These are phyloP conservation scores for Drosophila ercepeae DNA, from an alignment of 1,140 invertebrate species.

Conservation along the genomic window DNA sequence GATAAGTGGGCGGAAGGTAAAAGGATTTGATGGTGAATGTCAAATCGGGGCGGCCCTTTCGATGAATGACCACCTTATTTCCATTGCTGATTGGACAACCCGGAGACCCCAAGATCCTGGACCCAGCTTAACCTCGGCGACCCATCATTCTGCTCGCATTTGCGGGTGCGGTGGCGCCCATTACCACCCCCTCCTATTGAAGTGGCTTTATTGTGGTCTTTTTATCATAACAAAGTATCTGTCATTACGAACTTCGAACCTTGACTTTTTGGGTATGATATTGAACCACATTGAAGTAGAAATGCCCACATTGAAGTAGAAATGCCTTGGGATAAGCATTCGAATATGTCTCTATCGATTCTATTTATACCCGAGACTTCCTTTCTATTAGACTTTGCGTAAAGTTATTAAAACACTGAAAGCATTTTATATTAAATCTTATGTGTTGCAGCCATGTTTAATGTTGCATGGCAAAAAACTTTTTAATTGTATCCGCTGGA, in stretches of 20 bases:
- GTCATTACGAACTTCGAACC: not conserved
- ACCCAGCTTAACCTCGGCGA: not conserved
- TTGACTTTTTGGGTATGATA: not conserved
- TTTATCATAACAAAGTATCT: not conserved
- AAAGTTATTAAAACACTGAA: not conserved
- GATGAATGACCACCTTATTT: not conserved
- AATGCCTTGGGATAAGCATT: no score
- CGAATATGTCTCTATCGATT: no score
- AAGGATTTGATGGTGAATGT: not conserved
- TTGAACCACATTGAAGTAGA: not conserved
- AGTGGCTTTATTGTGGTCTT: not conserved
- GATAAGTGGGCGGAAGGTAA: not conserved
- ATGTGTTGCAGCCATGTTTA: not conserved
- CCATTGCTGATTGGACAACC: constrained; percentile 1
- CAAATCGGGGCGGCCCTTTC: not conserved
- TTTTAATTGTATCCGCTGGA: constrained; percentile 39
- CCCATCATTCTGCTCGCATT: not conserved
- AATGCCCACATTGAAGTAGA: no score
- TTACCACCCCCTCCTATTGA: not conserved
- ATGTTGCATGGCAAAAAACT: constrained; percentile 28
- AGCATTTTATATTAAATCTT: not conserved
- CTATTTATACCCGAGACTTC: no score
- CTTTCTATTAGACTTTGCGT: no score
- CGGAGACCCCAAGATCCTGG: not conserved
- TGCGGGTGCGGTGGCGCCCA: not conserved